phyloP scores from a whole-genome alignment of 2,113 vertebrate genomes.

The Irena cyanogastra region DNA sequence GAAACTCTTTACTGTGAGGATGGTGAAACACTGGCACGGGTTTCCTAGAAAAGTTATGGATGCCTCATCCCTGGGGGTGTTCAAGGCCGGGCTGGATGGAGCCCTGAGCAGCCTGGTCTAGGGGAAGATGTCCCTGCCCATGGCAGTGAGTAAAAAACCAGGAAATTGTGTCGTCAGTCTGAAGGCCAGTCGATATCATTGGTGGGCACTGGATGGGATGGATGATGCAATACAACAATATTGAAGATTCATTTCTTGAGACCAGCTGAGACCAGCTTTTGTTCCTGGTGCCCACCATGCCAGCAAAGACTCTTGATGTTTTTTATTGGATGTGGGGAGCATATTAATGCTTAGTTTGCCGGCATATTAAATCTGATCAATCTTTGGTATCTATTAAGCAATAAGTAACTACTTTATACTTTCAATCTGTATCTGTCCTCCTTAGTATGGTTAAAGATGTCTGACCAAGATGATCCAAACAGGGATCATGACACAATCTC shows the following conservation, averaged over 20 bases:
- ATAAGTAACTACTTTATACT: background rate
- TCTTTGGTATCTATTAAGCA: background rate
- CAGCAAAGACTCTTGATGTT: background rate
- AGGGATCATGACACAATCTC: background rate
- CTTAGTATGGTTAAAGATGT: background rate
- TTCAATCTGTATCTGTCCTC: background rate
- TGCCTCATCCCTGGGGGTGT: background rate
- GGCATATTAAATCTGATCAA: background rate
- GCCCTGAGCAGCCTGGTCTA: background rate
- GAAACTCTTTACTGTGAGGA: background rate
- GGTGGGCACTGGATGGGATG: background rate
- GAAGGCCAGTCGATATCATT: background rate
- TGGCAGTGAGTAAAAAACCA: background rate
- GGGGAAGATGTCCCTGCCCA: background rate
- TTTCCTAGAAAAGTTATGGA: background rate
- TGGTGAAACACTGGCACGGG: background rate
- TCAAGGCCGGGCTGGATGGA: background rate
- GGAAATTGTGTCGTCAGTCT: fast-evolving
- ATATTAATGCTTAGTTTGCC: background rate
- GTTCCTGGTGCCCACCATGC: background rate
- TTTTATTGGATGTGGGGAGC: background rate
- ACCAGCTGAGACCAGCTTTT: background rate
- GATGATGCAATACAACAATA: background rate
- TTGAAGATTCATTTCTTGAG: background rate
- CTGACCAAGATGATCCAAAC: background rate